Base-by-base conservation (phyloP, 2,113 vertebrate genomes). In the Phoenicopterus ruber region DNA sequence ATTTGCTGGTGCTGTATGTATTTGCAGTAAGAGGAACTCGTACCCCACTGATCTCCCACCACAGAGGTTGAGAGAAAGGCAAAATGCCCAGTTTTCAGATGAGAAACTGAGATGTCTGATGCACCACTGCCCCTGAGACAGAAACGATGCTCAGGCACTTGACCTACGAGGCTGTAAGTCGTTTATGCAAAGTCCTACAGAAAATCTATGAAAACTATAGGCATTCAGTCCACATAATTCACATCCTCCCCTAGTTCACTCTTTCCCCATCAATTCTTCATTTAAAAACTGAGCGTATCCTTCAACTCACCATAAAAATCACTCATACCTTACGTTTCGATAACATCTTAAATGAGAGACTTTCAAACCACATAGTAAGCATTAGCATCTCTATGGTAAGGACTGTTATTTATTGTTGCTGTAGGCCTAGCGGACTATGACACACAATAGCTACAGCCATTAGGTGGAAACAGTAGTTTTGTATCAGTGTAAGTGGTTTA, bases 1-100 rank as follows among this genome's bases (percentile, higher is more conserved):
- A 72, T 67, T 54, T 93, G 19, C 36, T 2, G 1, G 10, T 40
- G 44, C 49, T 70, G 10, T n/a, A 36, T 0, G 0, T n/a, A 31
- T 0, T 0, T 9, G 32, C 40, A 66, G 36, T 24, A 78, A 57
- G 36, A 57, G 28, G 18, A 90, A 17, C 17, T 77, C 25, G 47
- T 34, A 12, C 21, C 9, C 7, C 14, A 46, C 18, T 54, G 21
- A 26, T 58, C 8, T 80, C 71, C 6, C 12, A 7, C 9, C 73
- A 17, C 49, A 46, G 40, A 78, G 24, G 13, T 3, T 85, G 65
- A 81, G 11, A 87, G 24, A 54, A 74, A 90, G 46, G 32, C 17
- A 92, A 85, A 87, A 78, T 46, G 7, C 17, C 17, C 3, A 15
- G 6, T 71, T 93, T 87, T 69, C 63, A 69, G 24, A 13, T 9